Evolutionary conservation across 2,888 invertebrate species (phyloP).

Genomic region (Carterocephalus palaemon): DNA sequence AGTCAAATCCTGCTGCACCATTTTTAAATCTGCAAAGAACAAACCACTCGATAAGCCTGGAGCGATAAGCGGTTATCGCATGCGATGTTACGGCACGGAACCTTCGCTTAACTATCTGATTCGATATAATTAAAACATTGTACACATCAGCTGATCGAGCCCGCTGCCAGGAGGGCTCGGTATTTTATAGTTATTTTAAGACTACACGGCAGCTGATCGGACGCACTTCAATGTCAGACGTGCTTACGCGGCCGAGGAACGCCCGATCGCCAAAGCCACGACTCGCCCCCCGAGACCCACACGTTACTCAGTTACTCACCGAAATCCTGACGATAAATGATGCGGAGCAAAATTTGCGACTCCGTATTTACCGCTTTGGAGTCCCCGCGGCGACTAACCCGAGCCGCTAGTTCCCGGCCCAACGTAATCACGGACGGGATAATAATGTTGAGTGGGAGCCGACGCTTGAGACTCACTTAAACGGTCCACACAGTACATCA

Average conservation of each 20-base stretch:
- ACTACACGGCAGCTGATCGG: constrained; percentile 70
- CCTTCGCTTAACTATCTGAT: constrained; percentile 61
- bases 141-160: constrained; percentile 73
- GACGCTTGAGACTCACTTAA: constrained; percentile 72
- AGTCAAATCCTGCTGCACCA: constrained; percentile 80
- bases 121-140: constrained; percentile 65
- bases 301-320: too few species aligned
- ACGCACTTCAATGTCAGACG: constrained; percentile 70
- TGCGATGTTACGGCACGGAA: constrained; percentile 41
- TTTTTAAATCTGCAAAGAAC: constrained; percentile 72
- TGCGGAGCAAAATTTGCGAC: constrained; percentile 72
- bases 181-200: constrained; percentile 77
- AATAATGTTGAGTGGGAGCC: constrained; percentile 69
- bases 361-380: constrained; percentile 78
- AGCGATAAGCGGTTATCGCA: constrained; percentile 50
- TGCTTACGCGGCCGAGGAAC: constrained; percentile 31
- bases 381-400: constrained; percentile 73
- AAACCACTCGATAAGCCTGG: constrained; percentile 18
- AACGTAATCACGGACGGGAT: constrained; percentile 74
- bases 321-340: constrained; percentile 75
- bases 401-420: constrained; percentile 69
- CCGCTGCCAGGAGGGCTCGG: constrained; percentile 71
- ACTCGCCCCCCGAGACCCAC: constrained; percentile 11
- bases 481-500: constrained; percentile 65
- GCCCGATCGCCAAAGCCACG: constrained; percentile 32